Conservation (phyloP, 2,113 vertebrate species). For the Girardinichthys multiradiatus region DNA sequence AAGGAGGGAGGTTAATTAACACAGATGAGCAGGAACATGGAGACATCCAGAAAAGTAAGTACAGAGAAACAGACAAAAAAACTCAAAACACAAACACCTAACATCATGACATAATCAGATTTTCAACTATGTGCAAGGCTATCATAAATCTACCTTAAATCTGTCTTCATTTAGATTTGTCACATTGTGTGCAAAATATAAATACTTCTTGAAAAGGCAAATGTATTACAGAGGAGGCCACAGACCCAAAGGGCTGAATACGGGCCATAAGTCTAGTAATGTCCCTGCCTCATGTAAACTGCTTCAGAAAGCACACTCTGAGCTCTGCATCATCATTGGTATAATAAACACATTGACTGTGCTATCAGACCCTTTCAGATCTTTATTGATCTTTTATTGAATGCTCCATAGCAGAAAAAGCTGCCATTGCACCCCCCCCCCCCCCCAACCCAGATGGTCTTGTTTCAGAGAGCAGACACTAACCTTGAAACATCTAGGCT, state of each 20-base stretch:
- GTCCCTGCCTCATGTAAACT: neutral
- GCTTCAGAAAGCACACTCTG: neutral
- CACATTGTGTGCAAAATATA: neutral
- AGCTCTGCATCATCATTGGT: neutral
- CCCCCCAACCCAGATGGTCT: constrained; percentile 10
- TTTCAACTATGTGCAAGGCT: neutral
- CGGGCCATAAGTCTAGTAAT: neutral
- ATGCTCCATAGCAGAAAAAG: constrained; percentile 28
- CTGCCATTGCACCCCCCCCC: too few relatives aligned
- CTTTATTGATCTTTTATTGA: constrained; percentile 54
- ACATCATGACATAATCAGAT: neutral
- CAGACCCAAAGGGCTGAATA: neutral
- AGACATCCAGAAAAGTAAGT: too few relatives aligned
- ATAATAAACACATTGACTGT: neutral
- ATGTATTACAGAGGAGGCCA: neutral
- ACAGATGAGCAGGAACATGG: too few relatives aligned
- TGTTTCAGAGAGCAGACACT: constrained; percentile 18
- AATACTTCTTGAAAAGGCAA: neutral
- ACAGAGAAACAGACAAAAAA: too few relatives aligned
- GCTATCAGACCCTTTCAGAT: constrained; percentile 29
- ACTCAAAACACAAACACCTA: too few relatives aligned
- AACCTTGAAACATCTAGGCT: constrained; percentile 50
- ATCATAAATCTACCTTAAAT: neutral
- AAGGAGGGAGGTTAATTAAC: too few relatives aligned
- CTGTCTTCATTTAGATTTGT: neutral